Conservation (phyloP, 2,888 invertebrate species). For the Eilema sororculum region DNA sequence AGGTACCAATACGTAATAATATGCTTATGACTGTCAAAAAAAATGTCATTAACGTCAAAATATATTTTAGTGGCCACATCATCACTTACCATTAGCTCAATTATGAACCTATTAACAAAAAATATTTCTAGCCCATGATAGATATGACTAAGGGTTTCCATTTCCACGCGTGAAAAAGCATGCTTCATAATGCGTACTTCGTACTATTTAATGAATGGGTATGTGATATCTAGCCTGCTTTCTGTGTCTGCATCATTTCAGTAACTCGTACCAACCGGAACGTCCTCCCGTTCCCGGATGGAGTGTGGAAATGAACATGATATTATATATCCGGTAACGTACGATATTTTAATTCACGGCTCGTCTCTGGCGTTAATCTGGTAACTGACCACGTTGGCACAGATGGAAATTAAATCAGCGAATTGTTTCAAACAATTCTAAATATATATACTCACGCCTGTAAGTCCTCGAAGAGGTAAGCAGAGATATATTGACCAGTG, state of each 20-base stretch:
- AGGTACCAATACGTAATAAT: too few species aligned
- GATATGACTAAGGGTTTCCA: too few species aligned
- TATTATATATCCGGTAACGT: constrained; percentile 11
- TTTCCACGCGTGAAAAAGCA: too few species aligned
- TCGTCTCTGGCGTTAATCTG: not conserved
- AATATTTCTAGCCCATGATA: too few species aligned
- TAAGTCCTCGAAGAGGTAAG: not conserved
- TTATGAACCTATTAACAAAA: too few species aligned
- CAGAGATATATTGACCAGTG: not conserved
- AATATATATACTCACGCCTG: not conserved
- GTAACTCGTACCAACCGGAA: not conserved
- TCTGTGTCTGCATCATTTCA: not conserved
- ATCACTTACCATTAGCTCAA: too few species aligned
- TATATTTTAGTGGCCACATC: too few species aligned
- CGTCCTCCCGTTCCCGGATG: constrained; percentile 13
- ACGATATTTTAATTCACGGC: constrained; percentile 13
- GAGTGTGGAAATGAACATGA: constrained; percentile 22
- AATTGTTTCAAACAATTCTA: not conserved
- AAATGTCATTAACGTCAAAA: too few species aligned
- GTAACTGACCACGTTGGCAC: not conserved
- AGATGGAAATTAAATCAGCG: not conserved
- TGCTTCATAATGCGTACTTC: too few species aligned
- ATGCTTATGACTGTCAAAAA: too few species aligned
- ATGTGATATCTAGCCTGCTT: not conserved
- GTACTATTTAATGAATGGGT: too few species aligned